Conservation (phyloP, 2,888 invertebrate genomes). For the Andricus quercusramuli region DNA sequence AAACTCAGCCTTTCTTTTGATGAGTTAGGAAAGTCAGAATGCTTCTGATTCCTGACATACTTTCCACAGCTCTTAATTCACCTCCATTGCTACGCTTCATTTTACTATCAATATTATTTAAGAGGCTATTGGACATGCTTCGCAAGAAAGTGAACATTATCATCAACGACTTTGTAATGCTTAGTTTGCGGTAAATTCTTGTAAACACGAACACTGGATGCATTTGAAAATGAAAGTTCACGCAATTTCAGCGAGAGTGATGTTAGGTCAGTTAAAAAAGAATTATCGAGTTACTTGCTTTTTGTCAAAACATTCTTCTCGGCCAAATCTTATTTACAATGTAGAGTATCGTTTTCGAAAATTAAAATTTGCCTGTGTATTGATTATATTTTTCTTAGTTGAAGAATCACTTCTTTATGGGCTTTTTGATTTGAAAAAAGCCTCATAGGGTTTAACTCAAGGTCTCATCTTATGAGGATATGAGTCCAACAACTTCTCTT, state of each 20-base stretch:
- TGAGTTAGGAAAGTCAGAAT: constrained; percentile 58
- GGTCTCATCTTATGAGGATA: too few species aligned
- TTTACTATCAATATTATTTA: constrained; percentile 36
- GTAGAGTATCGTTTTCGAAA: too few species aligned
- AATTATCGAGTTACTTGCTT: background rate
- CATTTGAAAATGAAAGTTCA: constrained; percentile 25
- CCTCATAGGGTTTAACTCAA: too few species aligned
- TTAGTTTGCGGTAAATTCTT: constrained; percentile 3
- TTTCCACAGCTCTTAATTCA: constrained; percentile 52
- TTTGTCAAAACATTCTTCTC: background rate
- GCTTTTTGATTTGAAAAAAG: too few species aligned
- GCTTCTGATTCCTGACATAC: constrained; percentile 61
- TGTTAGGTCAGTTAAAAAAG: constrained; percentile 16
- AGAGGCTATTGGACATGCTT: constrained; percentile 20
- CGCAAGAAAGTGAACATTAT: constrained; percentile 23
- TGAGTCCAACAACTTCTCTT: too few species aligned
- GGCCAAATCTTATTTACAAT: background rate
- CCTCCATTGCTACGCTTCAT: constrained; percentile 40
- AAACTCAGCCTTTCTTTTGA: constrained; percentile 51
- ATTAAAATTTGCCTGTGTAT: too few species aligned
- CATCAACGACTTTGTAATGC: background rate
- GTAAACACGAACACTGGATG: background rate
- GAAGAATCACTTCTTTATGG: too few species aligned
- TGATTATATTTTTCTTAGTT: too few species aligned
- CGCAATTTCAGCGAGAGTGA: constrained; percentile 32